Percentiles rank a stretch among this genome's conserved stretches.
phyloP scores from a whole-genome alignment of 2,113 vertebrate genomes.

The Melanerpes aurifrons region DNA sequence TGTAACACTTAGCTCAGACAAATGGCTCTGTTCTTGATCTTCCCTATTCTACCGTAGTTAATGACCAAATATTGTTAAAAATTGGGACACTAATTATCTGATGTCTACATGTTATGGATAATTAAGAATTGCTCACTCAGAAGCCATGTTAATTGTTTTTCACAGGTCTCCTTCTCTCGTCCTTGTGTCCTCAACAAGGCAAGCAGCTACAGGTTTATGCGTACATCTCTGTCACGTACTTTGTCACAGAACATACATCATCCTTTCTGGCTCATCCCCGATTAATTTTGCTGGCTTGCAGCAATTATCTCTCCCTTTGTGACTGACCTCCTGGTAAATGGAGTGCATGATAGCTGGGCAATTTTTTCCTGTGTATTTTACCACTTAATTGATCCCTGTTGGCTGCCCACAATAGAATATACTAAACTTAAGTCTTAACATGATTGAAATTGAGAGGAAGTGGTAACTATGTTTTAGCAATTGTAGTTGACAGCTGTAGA shows the following conservation, averaged over 20 bases:
- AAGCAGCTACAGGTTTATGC: constrained; percentile 69
- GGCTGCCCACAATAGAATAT: constrained; percentile 34
- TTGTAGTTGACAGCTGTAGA: constrained; percentile 65
- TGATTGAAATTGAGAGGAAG: constrained; percentile 45
- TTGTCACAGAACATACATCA: constrained; percentile 83
- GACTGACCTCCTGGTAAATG: constrained; percentile 74
- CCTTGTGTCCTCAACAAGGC: constrained; percentile 76
- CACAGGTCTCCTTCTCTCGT: constrained; percentile 74
- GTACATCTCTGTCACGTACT: constrained; percentile 79
- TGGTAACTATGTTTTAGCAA: constrained; percentile 5
- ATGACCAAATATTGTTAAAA: constrained; percentile 81
- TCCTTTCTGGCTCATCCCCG: constrained; percentile 66
- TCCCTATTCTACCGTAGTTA: constrained; percentile 69
- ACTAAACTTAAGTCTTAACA: constrained; percentile 56
- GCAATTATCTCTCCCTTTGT: constrained; percentile 77
- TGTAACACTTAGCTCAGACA: constrained; percentile 48
- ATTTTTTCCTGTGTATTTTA: constrained; percentile 47
- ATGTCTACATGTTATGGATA: constrained; percentile 82
- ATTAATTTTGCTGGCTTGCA: constrained; percentile 77
- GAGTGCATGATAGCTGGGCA: constrained; percentile 54
- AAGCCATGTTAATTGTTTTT: constrained; percentile 80
- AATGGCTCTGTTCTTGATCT: constrained; percentile 51
- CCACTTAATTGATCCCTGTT: constrained; percentile 64
- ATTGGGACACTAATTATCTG: constrained; percentile 82
- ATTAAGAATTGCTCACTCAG: constrained; percentile 79